phyloP scores from a whole-genome alignment of 2,888 invertebrate species.

The Prosopocoilus inquinatus region DNA sequence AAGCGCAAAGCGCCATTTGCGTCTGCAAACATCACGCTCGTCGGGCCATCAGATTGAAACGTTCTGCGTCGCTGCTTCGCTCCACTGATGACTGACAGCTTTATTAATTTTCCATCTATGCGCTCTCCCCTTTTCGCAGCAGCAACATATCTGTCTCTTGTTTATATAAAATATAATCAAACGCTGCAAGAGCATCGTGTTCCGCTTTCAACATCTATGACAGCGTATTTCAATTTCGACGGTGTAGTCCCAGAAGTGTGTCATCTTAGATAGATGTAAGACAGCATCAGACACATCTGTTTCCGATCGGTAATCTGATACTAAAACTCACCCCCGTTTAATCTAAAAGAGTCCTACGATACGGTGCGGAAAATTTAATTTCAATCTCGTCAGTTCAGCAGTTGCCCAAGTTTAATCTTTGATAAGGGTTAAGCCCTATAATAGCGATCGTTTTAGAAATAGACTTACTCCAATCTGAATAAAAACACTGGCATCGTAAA shows the following conservation, averaged over 20 bases:
- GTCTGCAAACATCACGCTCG: slow-evolving; percentile 46
- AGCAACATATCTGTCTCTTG: slow-evolving; percentile 25
- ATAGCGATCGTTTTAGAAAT: slow-evolving; percentile 28
- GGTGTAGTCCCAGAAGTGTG: slow-evolving; percentile 3
- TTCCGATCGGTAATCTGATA: no score
- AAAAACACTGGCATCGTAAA: slow-evolving; percentile 25
- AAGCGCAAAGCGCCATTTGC: slow-evolving; percentile 53
- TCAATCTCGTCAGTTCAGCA: slow-evolving; percentile 58
- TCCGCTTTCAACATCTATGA: slow-evolving; percentile 23
- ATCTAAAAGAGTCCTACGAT: no score
- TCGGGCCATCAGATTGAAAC: slow-evolving; percentile 50
- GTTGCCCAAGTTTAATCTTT: slow-evolving; percentile 56
- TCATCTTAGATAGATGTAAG: neutral
- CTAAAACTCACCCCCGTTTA: neutral
- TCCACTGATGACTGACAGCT: slow-evolving; percentile 67
- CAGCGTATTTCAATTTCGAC: slow-evolving; percentile 27
- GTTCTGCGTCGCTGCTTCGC: slow-evolving; percentile 48
- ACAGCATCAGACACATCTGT: slow-evolving; percentile 1
- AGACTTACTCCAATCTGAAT: slow-evolving; percentile 33
- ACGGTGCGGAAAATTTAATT: slow-evolving; percentile 54
- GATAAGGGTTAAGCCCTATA: slow-evolving; percentile 45
- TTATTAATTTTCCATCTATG: slow-evolving; percentile 70
- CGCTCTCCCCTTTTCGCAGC: slow-evolving; percentile 32
- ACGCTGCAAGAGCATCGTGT: slow-evolving; percentile 20
- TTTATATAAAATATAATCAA: slow-evolving; percentile 35